Conservation (phyloP, 2,888 invertebrate species). For the Anthophora plumipes region DNA sequence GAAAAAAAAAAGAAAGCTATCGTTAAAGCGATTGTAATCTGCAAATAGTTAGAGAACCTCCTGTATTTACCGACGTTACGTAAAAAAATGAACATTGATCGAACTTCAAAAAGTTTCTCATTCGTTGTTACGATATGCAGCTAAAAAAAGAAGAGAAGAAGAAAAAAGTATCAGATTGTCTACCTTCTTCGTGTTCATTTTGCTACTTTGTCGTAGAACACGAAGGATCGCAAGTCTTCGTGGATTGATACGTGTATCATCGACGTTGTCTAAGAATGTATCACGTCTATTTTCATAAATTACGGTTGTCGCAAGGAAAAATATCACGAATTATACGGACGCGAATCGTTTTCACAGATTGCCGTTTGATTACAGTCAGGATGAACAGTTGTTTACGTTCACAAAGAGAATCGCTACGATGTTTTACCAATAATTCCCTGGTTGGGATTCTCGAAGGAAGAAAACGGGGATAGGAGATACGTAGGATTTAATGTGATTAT, state of each 20-base stretch:
- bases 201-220: conserved; percentile 21
- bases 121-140: conserved; percentile 18
- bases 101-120: conserved; percentile 5
- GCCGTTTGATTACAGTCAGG: conserved; percentile 24
- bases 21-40: conserved; percentile 30
- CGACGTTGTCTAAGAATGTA: conserved; percentile 32
- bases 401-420: not conserved
- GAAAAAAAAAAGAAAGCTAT: not conserved
- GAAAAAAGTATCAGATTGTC: conserved; percentile 17
- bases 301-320: not conserved
- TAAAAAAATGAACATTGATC: conserved; percentile 32
- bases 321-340: conserved; percentile 19
- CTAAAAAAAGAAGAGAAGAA: not conserved
- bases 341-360: conserved; percentile 41
- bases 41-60: conserved; percentile 26
- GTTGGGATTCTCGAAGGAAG: not conserved
- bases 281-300: conserved; percentile 52
- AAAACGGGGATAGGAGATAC: not conserved
- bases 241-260: conserved; percentile 16
- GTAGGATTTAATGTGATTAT: conserved; percentile 21
- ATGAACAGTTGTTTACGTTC: conserved; percentile 15
- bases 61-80: conserved; percentile 49
- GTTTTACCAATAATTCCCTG: conserved; percentile 6
- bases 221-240: conserved; percentile 1
- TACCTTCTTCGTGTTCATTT: conserved; percentile 33